These are phyloP conservation scores for Ptychadena robeensis DNA, from an alignment of 2,797 vertebrate genomes.

Conservation along the genomic window DNA sequence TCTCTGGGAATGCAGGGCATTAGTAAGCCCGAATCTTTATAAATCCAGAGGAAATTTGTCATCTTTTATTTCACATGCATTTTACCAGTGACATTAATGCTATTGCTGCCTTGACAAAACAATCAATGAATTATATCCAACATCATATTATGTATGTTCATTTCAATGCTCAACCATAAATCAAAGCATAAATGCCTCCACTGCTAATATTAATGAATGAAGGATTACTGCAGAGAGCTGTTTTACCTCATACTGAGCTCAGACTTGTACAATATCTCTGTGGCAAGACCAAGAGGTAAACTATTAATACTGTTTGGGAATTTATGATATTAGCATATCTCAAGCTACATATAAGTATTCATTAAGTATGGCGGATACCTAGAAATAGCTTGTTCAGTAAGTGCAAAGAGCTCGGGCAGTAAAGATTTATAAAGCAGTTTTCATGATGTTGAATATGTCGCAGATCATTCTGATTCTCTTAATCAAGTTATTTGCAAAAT, in stretches of 20 bases:
- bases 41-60: slow-evolving; percentile 22
- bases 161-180: slow-evolving; percentile 18
- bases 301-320: neutral
- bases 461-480: too few relatives aligned
- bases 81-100: slow-evolving; percentile 32
- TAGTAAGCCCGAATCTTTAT: slow-evolving; percentile 28
- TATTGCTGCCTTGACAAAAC: slow-evolving; percentile 24
- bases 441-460: too few relatives aligned
- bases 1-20: slow-evolving; percentile 2
- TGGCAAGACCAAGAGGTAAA: neutral
- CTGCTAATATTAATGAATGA: slow-evolving; percentile 4
- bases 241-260: neutral
- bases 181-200: slow-evolving; percentile 14
- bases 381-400: too few relatives aligned
- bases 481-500: too few relatives aligned
- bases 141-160: slow-evolving; percentile 23
- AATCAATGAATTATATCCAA: slow-evolving; percentile 43
- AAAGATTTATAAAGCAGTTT: too few relatives aligned
- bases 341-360: neutral
- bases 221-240: neutral
- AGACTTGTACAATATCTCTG: neutral
- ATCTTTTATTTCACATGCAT: slow-evolving; percentile 32
- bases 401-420: too few relatives aligned
- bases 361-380: neutral
- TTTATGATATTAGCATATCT: neutral